These are phyloP conservation scores for Ctenosaura bakeri DNA, from an alignment of 2,797 vertebrate genomes.

Conservation along the genomic window DNA sequence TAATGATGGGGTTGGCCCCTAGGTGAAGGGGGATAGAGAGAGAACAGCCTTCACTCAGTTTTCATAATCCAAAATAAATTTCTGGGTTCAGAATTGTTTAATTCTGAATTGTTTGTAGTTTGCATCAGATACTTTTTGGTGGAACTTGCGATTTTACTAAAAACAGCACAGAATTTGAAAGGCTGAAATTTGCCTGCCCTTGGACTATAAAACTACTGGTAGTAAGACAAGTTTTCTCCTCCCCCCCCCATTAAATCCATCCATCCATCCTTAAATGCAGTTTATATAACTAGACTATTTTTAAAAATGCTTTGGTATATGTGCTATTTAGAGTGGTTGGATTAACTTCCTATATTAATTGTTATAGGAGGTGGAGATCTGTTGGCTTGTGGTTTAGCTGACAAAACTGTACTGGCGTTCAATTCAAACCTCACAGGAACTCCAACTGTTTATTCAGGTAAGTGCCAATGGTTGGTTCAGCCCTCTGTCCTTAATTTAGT, in stretches of 20 bases:
- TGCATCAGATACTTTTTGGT: background rate
- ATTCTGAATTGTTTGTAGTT: background rate
- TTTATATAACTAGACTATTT: background rate
- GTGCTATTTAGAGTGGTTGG: slow-evolving; percentile 13
- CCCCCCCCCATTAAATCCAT: too few relatives aligned
- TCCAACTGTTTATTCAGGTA: slow-evolving; percentile 88
- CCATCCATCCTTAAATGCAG: background rate
- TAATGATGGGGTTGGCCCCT: too few relatives aligned
- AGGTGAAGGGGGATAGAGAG: too few relatives aligned
- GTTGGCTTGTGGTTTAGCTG: slow-evolving; percentile 90
- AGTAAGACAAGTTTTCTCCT: background rate
- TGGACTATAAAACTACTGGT: background rate
- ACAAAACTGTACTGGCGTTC: slow-evolving; percentile 85
- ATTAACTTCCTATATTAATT: slow-evolving; percentile 30
- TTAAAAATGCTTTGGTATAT: too few relatives aligned
- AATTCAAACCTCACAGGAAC: slow-evolving; percentile 81
- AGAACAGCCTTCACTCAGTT: too few relatives aligned
- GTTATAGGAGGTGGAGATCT: slow-evolving; percentile 87
- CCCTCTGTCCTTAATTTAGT: background rate
- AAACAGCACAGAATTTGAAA: background rate
- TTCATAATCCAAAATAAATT: too few relatives aligned
- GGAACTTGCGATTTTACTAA: background rate
- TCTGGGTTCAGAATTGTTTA: background rate
- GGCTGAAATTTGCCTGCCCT: background rate
- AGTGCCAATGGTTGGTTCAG: background rate